A percentile compares a stretch with the other conserved stretches of the same genome.
These are phyloP conservation scores for Cebidichthys violaceus DNA, from an alignment of 2,113 vertebrate species.

Conservation along the genomic window DNA sequence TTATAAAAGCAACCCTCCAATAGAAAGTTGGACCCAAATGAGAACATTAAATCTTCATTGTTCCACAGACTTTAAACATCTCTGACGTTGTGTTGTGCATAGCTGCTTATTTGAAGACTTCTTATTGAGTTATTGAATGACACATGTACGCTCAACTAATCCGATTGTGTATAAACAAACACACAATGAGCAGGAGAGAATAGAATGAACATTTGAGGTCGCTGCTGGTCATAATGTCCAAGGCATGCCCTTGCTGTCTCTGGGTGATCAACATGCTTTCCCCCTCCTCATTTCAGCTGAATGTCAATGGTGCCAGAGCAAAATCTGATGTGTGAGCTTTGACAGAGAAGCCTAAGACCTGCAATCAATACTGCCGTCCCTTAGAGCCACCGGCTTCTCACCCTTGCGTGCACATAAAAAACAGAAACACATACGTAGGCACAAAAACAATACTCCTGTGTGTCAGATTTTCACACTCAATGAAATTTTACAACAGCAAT, in stretches of 20 bases:
- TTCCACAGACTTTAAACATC: slow-evolving; percentile 14
- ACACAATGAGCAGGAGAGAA: slow-evolving; percentile 22
- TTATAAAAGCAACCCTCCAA: slow-evolving; percentile 55
- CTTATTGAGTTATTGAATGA: slow-evolving; percentile 15
- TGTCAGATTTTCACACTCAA: slow-evolving; percentile 4
- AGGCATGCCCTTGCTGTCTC: slow-evolving; percentile 50
- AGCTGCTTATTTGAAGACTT: neutral
- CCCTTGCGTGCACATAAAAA: slow-evolving; percentile 35
- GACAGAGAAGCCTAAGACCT: slow-evolving; percentile 44
- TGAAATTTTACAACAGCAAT: slow-evolving; percentile 25
- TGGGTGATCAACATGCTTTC: slow-evolving; percentile 68
- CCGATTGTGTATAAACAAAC: slow-evolving; percentile 20
- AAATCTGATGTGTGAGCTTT: slow-evolving; percentile 69
- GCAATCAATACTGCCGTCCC: slow-evolving; percentile 67
- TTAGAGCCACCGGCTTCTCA: slow-evolving; percentile 35
- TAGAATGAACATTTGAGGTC: slow-evolving; percentile 36
- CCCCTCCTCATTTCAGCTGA: slow-evolving; percentile 62
- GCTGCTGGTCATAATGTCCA: slow-evolving; percentile 57
- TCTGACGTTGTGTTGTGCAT: neutral
- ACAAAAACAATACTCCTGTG: slow-evolving; percentile 18
- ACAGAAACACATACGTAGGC: slow-evolving; percentile 30
- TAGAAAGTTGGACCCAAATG: slow-evolving; percentile 48
- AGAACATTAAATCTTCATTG: slow-evolving; percentile 68
- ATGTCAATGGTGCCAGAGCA: slow-evolving; percentile 70
- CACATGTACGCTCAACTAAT: neutral